These are phyloP conservation scores for Acleris holmiana DNA, from an alignment of 2,888 invertebrate genomes.

Conservation along the genomic window DNA sequence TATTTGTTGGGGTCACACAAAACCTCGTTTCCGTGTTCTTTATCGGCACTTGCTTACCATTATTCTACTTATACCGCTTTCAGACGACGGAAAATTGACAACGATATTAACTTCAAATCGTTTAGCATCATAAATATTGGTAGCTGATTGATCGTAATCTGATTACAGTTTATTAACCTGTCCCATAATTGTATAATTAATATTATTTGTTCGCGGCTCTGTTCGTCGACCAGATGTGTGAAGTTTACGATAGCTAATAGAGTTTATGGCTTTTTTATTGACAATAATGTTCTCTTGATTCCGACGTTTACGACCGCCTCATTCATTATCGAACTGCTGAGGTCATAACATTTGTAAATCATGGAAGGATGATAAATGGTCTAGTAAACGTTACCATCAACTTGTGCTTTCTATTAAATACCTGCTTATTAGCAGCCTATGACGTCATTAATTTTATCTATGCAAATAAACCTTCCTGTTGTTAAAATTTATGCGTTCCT, in stretches of 20 bases:
- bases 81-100: conserved; percentile 39
- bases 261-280: conserved; percentile 83
- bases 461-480: conserved; percentile 17
- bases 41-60: conserved; percentile 73
- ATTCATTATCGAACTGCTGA: conserved; percentile 80
- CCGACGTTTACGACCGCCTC: conserved; percentile 79
- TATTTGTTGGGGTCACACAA: conserved; percentile 70
- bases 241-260: conserved; percentile 82
- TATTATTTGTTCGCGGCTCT: conserved; percentile 74
- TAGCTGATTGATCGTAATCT: conserved; percentile 32
- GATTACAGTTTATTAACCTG: conserved; percentile 40
- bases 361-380: conserved; percentile 65
- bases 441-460: conserved; percentile 29
- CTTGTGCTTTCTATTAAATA: conserved; percentile 37
- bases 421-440: conserved; percentile 18
- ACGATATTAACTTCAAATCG: conserved; percentile 36
- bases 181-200: conserved; percentile 70
- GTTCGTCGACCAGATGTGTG: conserved; percentile 80
- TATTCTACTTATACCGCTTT: conserved; percentile 67
- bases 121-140: conserved; percentile 13
- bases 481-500: conserved; percentile 55
- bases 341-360: conserved; percentile 81
- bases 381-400: conserved; percentile 54
- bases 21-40: conserved; percentile 81
- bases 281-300: conserved; percentile 82